Percentiles rank a stretch among this genome's conserved stretches.
These are phyloP conservation scores for silkworm (Bombyx mori) DNA, from an alignment of 1,140 invertebrate species.

Conservation along the genomic window ASM3026992v2 NC_085121.1:13284001-13284500, in stretches of 20 bases:
- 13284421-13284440: no score
- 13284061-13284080: conserved; percentile 32
- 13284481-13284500: no score
- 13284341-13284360: conserved; percentile 33
- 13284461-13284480: no score
- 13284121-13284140: background rate
- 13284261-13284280: conserved; percentile 57
- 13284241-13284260: conserved; percentile 59
- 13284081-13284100: conserved; percentile 22
- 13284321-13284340: conserved; percentile 39
- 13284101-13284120: conserved; percentile 15
- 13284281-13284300: conserved; percentile 41
- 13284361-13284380: conserved; percentile 16
- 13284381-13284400: conserved; percentile 3
- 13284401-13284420: no score
- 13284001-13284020: conserved; percentile 57
- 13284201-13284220: conserved; percentile 45
- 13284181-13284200: conserved; percentile 44
- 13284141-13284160: conserved; percentile 1
- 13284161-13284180: conserved; percentile 18
- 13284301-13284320: conserved; percentile 49
- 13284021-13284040: conserved; percentile 37
- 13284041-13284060: conserved; percentile 25
- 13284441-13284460: no score
- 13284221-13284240: conserved; percentile 41